phyloP scores from a whole-genome alignment of 37 sponge, comb jelly and placozoan genomes.

The Haliclona indistincta region DNA sequence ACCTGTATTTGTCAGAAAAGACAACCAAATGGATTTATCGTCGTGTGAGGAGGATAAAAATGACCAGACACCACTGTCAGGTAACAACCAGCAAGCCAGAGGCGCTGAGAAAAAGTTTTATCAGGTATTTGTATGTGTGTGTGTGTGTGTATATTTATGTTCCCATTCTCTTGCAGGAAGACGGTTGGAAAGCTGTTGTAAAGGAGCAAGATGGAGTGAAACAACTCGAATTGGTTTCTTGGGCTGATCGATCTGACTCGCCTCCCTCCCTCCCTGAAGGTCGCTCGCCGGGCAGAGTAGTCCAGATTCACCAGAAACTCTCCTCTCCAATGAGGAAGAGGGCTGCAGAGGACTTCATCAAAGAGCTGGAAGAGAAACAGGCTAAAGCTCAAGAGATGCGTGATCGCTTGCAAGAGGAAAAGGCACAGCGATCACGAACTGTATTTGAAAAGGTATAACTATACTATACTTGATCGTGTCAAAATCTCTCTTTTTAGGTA shows the following conservation, averaged over 20 bases:
- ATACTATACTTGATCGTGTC: background rate
- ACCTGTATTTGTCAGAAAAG: no score
- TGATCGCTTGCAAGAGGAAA: slow-evolving; percentile 71
- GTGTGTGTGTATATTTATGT: slow-evolving; percentile 9
- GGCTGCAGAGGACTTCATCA: slow-evolving; percentile 43
- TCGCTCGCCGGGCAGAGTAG: slow-evolving; percentile 20
- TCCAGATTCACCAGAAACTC: slow-evolving; percentile 85
- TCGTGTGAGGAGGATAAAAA: no score
- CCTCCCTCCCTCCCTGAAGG: slow-evolving; percentile 16
- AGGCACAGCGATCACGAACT: slow-evolving; percentile 47
- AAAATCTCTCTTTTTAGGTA: slow-evolving; percentile 19
- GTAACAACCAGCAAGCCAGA: no score
- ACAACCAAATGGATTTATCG: no score
- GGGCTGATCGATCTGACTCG: slow-evolving; percentile 73
- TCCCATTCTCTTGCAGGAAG: background rate
- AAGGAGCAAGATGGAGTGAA: background rate
- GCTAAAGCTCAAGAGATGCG: slow-evolving; percentile 77
- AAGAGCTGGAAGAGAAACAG: slow-evolving; percentile 72
- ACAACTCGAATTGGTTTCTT: slow-evolving; percentile 11
- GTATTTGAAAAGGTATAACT: slow-evolving; percentile 58
- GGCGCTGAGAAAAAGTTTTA: no score
- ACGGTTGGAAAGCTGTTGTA: background rate
- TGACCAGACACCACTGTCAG: no score
- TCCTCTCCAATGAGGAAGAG: slow-evolving; percentile 78
- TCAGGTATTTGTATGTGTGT: slow-evolving; percentile 22